Percentiles rank a stretch among this genome's conserved stretches.
These are phyloP conservation scores for Ladona fulva DNA, from an alignment of 1,140 invertebrate genomes.

Conservation along the genomic window DNA sequence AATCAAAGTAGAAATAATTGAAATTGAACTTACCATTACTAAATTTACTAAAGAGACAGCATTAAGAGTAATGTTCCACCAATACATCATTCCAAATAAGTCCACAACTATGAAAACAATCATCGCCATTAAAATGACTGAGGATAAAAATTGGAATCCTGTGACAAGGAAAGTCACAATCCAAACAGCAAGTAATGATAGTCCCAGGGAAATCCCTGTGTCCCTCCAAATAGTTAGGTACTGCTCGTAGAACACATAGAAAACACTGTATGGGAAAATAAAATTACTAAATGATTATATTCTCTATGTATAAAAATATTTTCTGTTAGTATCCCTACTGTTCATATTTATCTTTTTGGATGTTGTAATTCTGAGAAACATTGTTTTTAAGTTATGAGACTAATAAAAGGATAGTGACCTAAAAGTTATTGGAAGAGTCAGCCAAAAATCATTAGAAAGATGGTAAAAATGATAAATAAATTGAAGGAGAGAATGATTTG, in stretches of 20 bases:
- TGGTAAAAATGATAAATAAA: too few relatives aligned
- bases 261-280: constrained; percentile 60
- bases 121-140: constrained; percentile 61
- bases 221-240: constrained; percentile 82
- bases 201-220: constrained; percentile 60
- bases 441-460: too few relatives aligned
- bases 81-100: constrained; percentile 82
- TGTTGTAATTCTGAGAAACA: too few relatives aligned
- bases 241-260: constrained; percentile 93
- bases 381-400: too few relatives aligned
- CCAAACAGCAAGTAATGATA: constrained; percentile 68
- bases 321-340: too few relatives aligned
- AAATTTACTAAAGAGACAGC: constrained; percentile 93
- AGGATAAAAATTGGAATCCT: constrained; percentile 73
- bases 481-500: too few relatives aligned
- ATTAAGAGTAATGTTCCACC: constrained; percentile 81
- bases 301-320: too few relatives aligned
- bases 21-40: constrained; percentile 46
- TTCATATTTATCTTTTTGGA: too few relatives aligned
- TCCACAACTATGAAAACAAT: constrained; percentile 74
- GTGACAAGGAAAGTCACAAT: constrained; percentile 70
- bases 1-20: neutral
- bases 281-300: too few relatives aligned
- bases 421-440: too few relatives aligned
- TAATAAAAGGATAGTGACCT: too few relatives aligned